phyloP scores from a whole-genome alignment of 2,797 vertebrate genomes.

The Alectoris magna region DNA sequence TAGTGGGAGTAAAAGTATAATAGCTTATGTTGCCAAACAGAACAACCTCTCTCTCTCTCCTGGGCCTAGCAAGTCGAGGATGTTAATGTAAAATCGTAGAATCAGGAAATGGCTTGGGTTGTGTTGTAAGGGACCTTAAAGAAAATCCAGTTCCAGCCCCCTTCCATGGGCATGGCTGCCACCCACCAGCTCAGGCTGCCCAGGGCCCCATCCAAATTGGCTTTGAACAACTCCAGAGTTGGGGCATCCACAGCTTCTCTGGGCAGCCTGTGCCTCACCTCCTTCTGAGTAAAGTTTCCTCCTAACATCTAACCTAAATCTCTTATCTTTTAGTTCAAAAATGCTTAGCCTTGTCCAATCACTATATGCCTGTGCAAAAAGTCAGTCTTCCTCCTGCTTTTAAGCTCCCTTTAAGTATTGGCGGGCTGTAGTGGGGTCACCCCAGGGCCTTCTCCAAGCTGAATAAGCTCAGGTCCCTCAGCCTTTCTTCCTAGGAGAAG shows the following conservation, averaged over 20 bases:
- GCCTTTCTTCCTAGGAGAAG: not conserved
- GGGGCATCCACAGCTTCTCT: not conserved
- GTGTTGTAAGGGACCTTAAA: not conserved
- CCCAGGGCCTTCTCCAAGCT: not conserved
- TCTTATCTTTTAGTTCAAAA: not conserved
- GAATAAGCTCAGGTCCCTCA: not conserved
- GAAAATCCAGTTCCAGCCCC: not conserved
- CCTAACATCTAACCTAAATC: not conserved
- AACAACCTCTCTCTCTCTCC: not conserved
- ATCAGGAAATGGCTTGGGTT: not conserved
- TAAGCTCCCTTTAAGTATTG: not conserved
- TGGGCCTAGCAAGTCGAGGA: not conserved
- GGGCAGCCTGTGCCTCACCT: not conserved
- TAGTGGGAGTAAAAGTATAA: not conserved
- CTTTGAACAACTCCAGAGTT: not conserved
- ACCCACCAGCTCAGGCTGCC: not conserved
- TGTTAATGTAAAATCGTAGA: not conserved
- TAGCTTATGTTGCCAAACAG: not conserved
- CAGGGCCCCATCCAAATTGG: not conserved
- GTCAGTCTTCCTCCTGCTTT: not conserved
- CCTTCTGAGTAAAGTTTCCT: not conserved
- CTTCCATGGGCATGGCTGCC: not conserved
- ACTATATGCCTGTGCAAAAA: not conserved
- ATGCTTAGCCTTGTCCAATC: not conserved
- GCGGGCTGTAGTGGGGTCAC: not conserved